A percentile compares a stretch with the other conserved stretches of the same genome.
phyloP scores from a whole-genome alignment of 2,113 vertebrate genomes.

The Anhinga anhinga region DNA sequence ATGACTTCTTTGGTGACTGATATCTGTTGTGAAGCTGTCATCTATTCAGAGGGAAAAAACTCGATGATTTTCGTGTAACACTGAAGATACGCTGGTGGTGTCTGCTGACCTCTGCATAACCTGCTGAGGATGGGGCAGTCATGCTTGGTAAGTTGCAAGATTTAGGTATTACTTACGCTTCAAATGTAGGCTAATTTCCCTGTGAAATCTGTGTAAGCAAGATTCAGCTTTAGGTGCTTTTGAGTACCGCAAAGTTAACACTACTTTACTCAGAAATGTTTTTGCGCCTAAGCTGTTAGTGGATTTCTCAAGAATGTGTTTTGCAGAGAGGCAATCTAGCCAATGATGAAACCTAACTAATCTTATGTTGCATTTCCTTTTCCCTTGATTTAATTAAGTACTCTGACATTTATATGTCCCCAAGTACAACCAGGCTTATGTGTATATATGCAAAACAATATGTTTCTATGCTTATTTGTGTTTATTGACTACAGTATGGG shows the following conservation, averaged over 20 bases:
- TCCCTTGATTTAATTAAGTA: not conserved
- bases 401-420: not conserved
- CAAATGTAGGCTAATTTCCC: constrained; percentile 15
- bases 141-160: not conserved
- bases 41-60: not conserved
- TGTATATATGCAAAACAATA: not conserved
- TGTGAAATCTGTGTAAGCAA: not conserved
- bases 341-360: not conserved
- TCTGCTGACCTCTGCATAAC: not conserved
- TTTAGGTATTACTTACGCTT: constrained; percentile 22
- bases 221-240: not conserved
- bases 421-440: not conserved
- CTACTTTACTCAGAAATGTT: not conserved
- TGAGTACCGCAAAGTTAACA: not conserved
- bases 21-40: not conserved
- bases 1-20: not conserved
- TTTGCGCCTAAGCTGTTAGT: not conserved
- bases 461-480: not conserved
- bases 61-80: not conserved
- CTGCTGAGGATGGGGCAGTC: not conserved
- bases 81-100: not conserved
- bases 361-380: not conserved
- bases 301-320: not conserved
- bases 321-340: not conserved
- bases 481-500: not conserved